A percentile compares a stretch with the other conserved stretches of the same genome.
Evolutionary conservation across 2,797 vertebrate species (phyloP).

Genomic region (Gambelia wislizenii): DNA sequence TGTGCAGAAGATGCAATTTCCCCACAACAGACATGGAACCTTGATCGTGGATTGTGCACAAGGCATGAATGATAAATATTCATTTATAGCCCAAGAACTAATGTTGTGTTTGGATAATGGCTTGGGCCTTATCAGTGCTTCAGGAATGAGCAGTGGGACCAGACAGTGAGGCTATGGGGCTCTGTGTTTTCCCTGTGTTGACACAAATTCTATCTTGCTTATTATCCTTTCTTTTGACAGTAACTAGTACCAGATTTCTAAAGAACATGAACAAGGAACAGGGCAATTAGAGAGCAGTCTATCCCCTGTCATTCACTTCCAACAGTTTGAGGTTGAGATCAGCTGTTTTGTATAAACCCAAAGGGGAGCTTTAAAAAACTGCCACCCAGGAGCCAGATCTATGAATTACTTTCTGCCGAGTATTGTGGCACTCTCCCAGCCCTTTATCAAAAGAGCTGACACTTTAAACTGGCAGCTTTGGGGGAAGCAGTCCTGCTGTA

Average conservation of each 20-base stretch:
- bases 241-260: slow-evolving; percentile 21
- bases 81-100: neutral
- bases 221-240: neutral
- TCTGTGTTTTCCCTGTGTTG: neutral
- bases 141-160: neutral
- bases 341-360: slow-evolving; percentile 20
- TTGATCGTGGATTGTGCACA: neutral
- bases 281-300: slow-evolving; percentile 6
- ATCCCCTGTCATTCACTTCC: slow-evolving; percentile 7
- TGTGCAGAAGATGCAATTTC: neutral
- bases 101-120: neutral
- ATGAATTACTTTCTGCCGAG: neutral
- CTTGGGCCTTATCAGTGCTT: neutral
- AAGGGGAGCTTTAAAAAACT: fast-evolving
- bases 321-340: slow-evolving; percentile 19
- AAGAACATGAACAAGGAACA: slow-evolving; percentile 1
- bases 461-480: slow-evolving; percentile 24
- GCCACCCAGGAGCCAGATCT: slow-evolving; percentile 21
- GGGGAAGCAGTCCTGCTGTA: slow-evolving; percentile 17
- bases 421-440: neutral
- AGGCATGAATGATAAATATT: neutral
- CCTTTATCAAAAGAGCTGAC: slow-evolving; percentile 22
- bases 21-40: neutral
- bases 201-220: neutral
- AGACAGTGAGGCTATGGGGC: neutral